A percentile compares a stretch with the other conserved stretches of the same genome.
phyloP scores from a whole-genome alignment of 2,797 vertebrate species.

The Melanotaenia nigrans region DNA sequence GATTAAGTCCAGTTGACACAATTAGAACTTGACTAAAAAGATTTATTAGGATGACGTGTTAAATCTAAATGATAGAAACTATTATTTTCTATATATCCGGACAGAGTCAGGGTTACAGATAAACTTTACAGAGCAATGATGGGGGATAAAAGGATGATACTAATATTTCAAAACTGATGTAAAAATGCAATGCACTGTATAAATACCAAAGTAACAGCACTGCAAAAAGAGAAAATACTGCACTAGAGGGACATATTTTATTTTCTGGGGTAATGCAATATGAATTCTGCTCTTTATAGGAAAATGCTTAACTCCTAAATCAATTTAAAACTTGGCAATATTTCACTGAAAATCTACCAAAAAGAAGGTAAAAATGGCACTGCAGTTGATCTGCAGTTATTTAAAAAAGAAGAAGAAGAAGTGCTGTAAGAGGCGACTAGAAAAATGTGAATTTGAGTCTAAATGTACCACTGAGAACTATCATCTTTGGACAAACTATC shows the following conservation, averaged over 20 bases:
- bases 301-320: not conserved
- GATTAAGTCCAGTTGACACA: too few species aligned
- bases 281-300: too few species aligned
- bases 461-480: conserved; percentile 24
- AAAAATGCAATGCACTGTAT: not conserved
- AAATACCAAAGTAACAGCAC: not conserved
- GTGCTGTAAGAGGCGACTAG: conserved; percentile 17
- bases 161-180: not conserved
- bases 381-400: conserved; percentile 12
- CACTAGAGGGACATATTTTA: not conserved
- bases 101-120: not conserved
- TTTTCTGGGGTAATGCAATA: not conserved
- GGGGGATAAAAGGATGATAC: not conserved
- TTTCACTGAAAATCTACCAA: not conserved
- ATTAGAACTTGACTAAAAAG: too few species aligned
- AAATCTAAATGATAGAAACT: too few species aligned
- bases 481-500: conserved; percentile 27
- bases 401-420: not conserved
- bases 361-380: conserved; percentile 32
- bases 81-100: not conserved
- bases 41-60: not conserved
- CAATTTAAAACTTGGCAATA: conserved; percentile 5
- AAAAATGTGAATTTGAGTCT: conserved; percentile 9
- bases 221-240: not conserved
- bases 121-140: not conserved